phyloP scores from a whole-genome alignment of 2,797 vertebrate species.

The Pygocentrus nattereri region DNA sequence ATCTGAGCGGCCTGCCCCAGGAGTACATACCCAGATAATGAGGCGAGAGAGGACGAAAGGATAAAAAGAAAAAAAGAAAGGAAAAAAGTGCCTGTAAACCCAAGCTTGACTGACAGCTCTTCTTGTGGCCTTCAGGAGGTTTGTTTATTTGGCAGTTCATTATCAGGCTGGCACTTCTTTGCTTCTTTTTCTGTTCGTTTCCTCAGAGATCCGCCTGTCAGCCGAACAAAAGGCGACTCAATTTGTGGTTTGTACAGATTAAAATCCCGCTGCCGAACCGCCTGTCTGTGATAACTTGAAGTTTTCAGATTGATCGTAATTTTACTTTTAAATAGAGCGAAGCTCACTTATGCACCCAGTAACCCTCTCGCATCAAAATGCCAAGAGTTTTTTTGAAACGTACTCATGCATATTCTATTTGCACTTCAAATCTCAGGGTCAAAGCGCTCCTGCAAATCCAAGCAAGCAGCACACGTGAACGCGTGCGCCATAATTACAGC shows the following conservation, averaged over 20 bases:
- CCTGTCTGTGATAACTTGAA: not conserved
- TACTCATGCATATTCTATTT: constrained; percentile 22
- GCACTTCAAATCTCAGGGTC: constrained; percentile 9
- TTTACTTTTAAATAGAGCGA: constrained; percentile 8
- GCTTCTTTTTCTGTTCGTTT: not conserved
- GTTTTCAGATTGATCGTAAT: not conserved
- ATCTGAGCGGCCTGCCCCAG: constrained; percentile 88
- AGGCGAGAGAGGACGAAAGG: not conserved
- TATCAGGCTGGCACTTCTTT: not conserved
- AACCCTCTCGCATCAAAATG: not conserved
- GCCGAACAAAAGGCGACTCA: constrained; percentile 9
- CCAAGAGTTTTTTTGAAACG: not conserved
- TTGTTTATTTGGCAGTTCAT: constrained; percentile 29
- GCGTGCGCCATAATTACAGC: not conserved
- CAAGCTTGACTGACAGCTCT: constrained; percentile 15
- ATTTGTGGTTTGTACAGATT: not conserved
- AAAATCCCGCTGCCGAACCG: constrained; percentile 4
- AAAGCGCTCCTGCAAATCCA: not conserved
- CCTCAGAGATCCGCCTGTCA: constrained; percentile 13
- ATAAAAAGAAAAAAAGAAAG: not conserved
- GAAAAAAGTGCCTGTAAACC: constrained; percentile 53
- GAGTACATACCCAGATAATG: constrained; percentile 94
- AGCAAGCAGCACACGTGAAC: not conserved
- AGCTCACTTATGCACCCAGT: not conserved
- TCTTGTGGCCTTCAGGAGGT: constrained; percentile 31